phyloP scores from a whole-genome alignment of 2,888 invertebrate species.

The Meandrusa payeni region DNA sequence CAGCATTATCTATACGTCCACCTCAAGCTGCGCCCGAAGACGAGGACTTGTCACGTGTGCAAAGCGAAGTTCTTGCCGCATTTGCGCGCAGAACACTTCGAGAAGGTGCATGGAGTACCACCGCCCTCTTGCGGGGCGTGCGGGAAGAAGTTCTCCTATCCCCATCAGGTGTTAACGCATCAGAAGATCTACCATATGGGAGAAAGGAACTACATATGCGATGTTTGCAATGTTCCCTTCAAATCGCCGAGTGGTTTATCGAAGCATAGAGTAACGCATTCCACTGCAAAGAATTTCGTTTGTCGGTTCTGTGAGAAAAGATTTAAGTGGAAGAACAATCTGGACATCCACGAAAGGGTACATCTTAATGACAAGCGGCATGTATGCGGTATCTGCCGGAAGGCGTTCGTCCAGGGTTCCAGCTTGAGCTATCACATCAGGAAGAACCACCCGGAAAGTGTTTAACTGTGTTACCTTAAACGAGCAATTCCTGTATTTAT shows the following conservation, averaged over 20 bases:
- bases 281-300: slow-evolving; percentile 32
- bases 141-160: slow-evolving; percentile 48
- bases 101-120: slow-evolving; percentile 43
- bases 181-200: slow-evolving; percentile 48
- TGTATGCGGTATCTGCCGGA: slow-evolving; percentile 41
- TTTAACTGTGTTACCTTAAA: too few species aligned
- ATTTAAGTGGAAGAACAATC: slow-evolving; percentile 40
- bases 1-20: slow-evolving; percentile 51
- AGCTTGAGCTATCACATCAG: slow-evolving; percentile 44
- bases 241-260: slow-evolving; percentile 11
- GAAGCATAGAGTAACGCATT: background rate
- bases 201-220: slow-evolving; percentile 39
- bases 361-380: slow-evolving; percentile 43
- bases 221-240: slow-evolving; percentile 37
- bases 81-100: slow-evolving; percentile 41
- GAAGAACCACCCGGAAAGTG: slow-evolving; percentile 37
- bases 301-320: slow-evolving; percentile 47
- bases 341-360: slow-evolving; percentile 38
- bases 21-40: slow-evolving; percentile 40
- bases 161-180: slow-evolving; percentile 39
- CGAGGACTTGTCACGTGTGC: slow-evolving; percentile 48
- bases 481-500: too few species aligned
- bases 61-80: slow-evolving; percentile 40
- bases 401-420: slow-evolving; percentile 46
- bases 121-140: slow-evolving; percentile 46